Conservation (phyloP, 2,113 vertebrate genomes). For the Gallinago paraguaiae region DNA sequence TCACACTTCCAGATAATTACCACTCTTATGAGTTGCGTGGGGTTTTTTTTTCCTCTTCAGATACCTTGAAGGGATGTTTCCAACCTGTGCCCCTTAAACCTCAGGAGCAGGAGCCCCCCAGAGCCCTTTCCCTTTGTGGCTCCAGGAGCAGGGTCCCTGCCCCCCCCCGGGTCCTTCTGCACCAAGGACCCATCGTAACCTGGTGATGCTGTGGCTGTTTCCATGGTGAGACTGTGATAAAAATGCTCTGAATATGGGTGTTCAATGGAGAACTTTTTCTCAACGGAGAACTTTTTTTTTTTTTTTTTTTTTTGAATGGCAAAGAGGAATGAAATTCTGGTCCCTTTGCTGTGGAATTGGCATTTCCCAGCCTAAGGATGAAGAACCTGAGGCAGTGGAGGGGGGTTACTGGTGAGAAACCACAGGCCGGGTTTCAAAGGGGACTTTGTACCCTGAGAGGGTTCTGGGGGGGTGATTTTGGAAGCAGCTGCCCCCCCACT, state of each 20-base stretch:
- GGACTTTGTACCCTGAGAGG: background rate
- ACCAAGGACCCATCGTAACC: fast-evolving
- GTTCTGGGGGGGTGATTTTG: background rate
- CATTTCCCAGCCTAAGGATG: background rate
- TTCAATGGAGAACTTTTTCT: background rate
- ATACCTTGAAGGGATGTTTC: background rate
- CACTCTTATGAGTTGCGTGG: background rate
- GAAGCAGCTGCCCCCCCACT: background rate
- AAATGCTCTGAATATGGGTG: fast-evolving
- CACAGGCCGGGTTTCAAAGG: background rate
- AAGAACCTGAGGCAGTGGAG: too few species aligned
- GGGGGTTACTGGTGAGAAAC: background rate
- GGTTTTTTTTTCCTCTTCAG: fast-evolving
- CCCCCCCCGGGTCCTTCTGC: fast-evolving
- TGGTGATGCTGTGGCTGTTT: fast-evolving
- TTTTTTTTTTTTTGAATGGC: fast-evolving
- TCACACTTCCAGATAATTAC: background rate
- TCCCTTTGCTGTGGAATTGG: fast-evolving
- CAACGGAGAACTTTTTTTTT: background rate
- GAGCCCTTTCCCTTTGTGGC: fast-evolving
- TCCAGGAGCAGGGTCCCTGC: background rate
- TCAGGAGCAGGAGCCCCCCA: background rate
- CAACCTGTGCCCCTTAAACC: too few species aligned
- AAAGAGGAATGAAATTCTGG: background rate
- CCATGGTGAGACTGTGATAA: fast-evolving